These are phyloP conservation scores for Oryzias dopingdopingensis DNA, from an alignment of 2,797 vertebrate species.

Conservation along the genomic window DNA sequence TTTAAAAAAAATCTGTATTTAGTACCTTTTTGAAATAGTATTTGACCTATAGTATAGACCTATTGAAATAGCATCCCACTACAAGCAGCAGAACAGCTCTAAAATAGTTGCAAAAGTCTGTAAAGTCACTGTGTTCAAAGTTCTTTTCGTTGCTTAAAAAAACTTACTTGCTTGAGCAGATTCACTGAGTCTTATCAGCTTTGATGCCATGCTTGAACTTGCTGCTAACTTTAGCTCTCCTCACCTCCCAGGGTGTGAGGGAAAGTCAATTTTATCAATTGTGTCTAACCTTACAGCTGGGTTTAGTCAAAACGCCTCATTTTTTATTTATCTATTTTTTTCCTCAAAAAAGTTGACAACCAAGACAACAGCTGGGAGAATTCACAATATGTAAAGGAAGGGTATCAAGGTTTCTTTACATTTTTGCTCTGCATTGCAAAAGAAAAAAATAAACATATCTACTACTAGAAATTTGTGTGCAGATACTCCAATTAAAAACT, in stretches of 20 bases:
- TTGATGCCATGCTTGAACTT: constrained; percentile 35
- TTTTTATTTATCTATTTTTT: not conserved
- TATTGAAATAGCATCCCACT: constrained; percentile 1
- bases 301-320: constrained; percentile 16
- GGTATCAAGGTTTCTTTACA: too few species aligned
- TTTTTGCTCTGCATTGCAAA: too few species aligned
- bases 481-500: too few species aligned
- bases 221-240: constrained; percentile 53
- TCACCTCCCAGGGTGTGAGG: constrained; percentile 33
- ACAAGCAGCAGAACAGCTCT: not conserved
- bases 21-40: not conserved
- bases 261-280: constrained; percentile 60
- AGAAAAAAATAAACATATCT: too few species aligned
- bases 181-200: constrained; percentile 48
- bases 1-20: constrained; percentile 5
- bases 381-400: too few species aligned
- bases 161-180: constrained; percentile 39
- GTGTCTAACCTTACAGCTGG: constrained; percentile 41
- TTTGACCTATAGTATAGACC: not conserved
- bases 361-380: too few species aligned
- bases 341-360: too few species aligned
- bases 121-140: not conserved
- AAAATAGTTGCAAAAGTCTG: not conserved
- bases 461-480: too few species aligned
- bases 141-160: not conserved